phyloP scores from a whole-genome alignment of 2,888 invertebrate species.

The Andrena marginata region DNA sequence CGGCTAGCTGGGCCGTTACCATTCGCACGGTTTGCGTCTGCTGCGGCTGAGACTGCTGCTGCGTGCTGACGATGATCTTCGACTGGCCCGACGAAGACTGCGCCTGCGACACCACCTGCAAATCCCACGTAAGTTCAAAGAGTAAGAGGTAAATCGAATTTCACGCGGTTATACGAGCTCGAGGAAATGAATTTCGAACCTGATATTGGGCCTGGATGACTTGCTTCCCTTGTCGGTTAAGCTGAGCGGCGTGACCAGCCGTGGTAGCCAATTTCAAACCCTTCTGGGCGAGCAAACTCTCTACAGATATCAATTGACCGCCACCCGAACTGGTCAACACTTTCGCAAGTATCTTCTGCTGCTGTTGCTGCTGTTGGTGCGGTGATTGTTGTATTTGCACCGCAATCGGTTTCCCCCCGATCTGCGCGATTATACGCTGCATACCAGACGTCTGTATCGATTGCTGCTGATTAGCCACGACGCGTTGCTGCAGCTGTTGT shows the following conservation, averaged over 20 bases:
- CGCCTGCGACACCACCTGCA: conserved; percentile 82
- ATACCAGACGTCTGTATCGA: conserved; percentile 80
- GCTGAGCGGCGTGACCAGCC: conserved; percentile 77
- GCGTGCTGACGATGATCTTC: conserved; percentile 82
- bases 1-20: conserved; percentile 83
- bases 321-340: conserved; percentile 90
- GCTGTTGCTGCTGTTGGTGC: conserved; percentile 85
- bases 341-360: conserved; percentile 88
- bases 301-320: conserved; percentile 87
- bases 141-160: background rate
- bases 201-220: conserved; percentile 84
- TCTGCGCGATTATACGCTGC: conserved; percentile 84
- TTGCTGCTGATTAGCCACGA: conserved; percentile 80
- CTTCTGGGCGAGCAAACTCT: conserved; percentile 87
- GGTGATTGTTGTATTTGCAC: conserved; percentile 86
- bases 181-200: conserved; percentile 65
- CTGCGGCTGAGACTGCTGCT: conserved; percentile 71
- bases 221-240: conserved; percentile 82
- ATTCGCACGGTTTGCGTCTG: conserved; percentile 83
- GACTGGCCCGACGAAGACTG: conserved; percentile 78
- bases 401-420: conserved; percentile 84
- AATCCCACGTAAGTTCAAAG: background rate
- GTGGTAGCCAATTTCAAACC: conserved; percentile 82
- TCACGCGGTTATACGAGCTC: background rate
- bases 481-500: conserved; percentile 74